phyloP scores from a whole-genome alignment of 2,797 vertebrate species.

The Sebastolobus altivelis region DNA sequence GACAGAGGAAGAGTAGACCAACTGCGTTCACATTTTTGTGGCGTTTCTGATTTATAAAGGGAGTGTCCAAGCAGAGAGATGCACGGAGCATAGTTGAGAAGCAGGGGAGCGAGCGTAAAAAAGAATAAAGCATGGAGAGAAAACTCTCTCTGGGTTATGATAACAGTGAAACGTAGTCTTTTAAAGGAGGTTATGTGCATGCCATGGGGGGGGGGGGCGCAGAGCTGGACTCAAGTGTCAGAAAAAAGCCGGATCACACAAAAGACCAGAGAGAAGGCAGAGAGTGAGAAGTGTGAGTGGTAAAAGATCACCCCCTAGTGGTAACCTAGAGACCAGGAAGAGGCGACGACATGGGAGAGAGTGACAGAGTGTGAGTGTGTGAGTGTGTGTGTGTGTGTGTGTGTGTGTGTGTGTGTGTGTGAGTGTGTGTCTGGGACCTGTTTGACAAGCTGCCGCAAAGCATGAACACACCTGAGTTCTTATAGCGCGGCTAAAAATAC shows the following conservation, averaged over 20 bases:
- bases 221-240: slow-evolving; percentile 17
- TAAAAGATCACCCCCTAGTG: slow-evolving; percentile 77
- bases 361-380: not conserved
- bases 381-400: slow-evolving; percentile 3
- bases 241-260: slow-evolving; percentile 50
- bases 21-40: not conserved
- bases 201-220: not conserved
- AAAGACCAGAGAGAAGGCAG: slow-evolving; percentile 38
- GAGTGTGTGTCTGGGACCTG: slow-evolving; percentile 11
- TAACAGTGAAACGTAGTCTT: slow-evolving; percentile 2
- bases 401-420: not conserved
- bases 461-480: slow-evolving; percentile 65
- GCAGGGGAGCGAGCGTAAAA: not conserved
- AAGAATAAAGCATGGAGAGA: not conserved
- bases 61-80: not conserved
- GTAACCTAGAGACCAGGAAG: slow-evolving; percentile 22
- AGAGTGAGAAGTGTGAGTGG: slow-evolving; percentile 23
- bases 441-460: slow-evolving; percentile 22
- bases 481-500: slow-evolving; percentile 82
- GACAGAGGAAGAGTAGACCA: not conserved
- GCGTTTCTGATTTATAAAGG: not conserved
- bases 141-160: not conserved
- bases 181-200: not conserved
- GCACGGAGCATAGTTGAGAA: not conserved
- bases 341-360: not conserved